These are phyloP conservation scores for Ornithorhynchus anatinus DNA, from an alignment of 2,113 vertebrate genomes.

Conservation along the genomic window DNA sequence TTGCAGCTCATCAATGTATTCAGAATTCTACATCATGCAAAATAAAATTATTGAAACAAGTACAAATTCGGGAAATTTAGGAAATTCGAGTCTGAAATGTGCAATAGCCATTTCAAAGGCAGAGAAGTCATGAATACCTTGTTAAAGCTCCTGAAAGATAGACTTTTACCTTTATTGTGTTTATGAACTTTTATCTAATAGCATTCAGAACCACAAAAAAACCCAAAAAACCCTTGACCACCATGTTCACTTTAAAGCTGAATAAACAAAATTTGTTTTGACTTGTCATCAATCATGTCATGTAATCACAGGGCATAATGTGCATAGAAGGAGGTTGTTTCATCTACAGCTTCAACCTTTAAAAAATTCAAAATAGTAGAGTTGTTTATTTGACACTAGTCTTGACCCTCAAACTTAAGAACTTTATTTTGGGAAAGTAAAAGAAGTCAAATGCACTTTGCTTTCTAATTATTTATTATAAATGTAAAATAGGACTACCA, in stretches of 20 bases:
- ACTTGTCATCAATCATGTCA: conserved; percentile 81
- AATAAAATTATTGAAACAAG: neutral
- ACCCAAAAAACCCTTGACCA: conserved; percentile 68
- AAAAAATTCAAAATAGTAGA: conserved; percentile 81
- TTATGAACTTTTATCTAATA: conserved; percentile 76
- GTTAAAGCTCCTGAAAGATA: conserved; percentile 44
- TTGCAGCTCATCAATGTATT: neutral
- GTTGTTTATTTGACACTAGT: conserved; percentile 77
- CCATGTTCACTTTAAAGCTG: conserved; percentile 76
- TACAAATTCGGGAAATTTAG: neutral
- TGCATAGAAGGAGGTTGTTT: conserved; percentile 76
- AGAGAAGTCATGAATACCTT: neutral
- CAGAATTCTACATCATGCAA: neutral
- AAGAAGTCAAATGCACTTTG: conserved; percentile 72
- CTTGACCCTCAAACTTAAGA: conserved; percentile 69
- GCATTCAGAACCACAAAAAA: conserved; percentile 68
- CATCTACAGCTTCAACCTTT: conserved; percentile 75
- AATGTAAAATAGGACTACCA: conserved; percentile 58
- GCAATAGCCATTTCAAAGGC: neutral
- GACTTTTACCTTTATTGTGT: conserved; percentile 61
- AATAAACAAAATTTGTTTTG: conserved; percentile 79
- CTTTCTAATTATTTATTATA: conserved; percentile 61
- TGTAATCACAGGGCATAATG: conserved; percentile 74
- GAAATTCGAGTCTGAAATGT: conserved; percentile 24
- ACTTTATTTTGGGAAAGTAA: conserved; percentile 69